Percentiles rank a stretch among this genome's conserved stretches.
These are phyloP conservation scores for Prosapia bicincta DNA, from an alignment of 2,888 invertebrate genomes.

Conservation along the genomic window DNA sequence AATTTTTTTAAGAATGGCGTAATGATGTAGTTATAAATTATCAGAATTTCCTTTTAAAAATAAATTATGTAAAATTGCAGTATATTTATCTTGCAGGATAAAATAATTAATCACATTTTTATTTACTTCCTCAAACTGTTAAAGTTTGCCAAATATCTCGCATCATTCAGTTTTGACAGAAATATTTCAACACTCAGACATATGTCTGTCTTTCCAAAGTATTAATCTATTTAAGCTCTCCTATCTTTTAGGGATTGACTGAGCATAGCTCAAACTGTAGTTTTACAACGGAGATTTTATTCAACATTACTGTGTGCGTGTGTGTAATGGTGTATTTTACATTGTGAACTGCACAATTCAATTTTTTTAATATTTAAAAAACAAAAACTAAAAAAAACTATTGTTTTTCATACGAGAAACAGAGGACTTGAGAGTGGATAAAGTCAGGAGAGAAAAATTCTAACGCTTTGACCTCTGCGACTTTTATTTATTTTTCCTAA, in stretches of 20 bases:
- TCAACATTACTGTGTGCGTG: not conserved
- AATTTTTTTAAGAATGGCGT: too few relatives aligned
- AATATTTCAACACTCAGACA: not conserved
- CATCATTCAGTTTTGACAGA: not conserved
- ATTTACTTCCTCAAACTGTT: too few relatives aligned
- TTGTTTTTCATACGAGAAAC: conserved; percentile 23
- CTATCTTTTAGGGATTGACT: not conserved
- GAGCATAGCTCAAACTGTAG: not conserved
- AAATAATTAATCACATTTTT: too few relatives aligned
- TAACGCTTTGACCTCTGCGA: conserved; percentile 35
- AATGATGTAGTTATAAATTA: too few relatives aligned
- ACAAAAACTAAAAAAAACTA: not conserved
- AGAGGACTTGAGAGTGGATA: conserved; percentile 12
- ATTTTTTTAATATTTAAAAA: conserved; percentile 22
- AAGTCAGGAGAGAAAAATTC: conserved; percentile 30
- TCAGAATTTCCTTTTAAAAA: too few relatives aligned
- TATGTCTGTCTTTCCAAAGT: not conserved
- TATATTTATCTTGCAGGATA: too few relatives aligned
- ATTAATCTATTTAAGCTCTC: not conserved
- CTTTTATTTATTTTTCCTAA: conserved; percentile 22
- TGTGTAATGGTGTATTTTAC: not conserved
- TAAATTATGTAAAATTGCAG: too few relatives aligned
- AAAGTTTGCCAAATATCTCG: not conserved
- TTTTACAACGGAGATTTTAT: not conserved
- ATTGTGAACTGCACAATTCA: conserved; percentile 10